Conservation (phyloP, 1,140 invertebrate species). For the Diachasma alloeum region DNA sequence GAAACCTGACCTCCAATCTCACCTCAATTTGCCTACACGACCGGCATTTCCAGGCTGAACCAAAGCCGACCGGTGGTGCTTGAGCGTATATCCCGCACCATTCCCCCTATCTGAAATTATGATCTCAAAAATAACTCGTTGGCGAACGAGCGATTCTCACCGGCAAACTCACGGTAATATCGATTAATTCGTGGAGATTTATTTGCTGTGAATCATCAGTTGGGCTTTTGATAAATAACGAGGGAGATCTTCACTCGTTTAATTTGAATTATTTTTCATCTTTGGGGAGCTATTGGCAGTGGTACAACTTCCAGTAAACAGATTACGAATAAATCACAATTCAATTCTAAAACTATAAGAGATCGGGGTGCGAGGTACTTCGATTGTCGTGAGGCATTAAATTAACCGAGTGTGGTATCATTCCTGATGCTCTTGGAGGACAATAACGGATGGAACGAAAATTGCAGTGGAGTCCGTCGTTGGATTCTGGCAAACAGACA, state of each 20-base stretch:
- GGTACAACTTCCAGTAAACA: neutral
- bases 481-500: neutral
- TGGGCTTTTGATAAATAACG: neutral
- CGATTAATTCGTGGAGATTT: conserved; percentile 47
- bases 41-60: conserved; percentile 55
- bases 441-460: neutral
- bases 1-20: conserved; percentile 63
- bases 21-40: conserved; percentile 66
- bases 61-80: conserved; percentile 16
- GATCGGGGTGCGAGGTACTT: conserved; percentile 36
- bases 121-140: conserved; percentile 58
- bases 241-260: neutral
- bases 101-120: conserved; percentile 64
- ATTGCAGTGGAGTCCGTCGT: neutral
- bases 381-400: neutral
- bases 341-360: conserved; percentile 39
- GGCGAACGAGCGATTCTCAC: conserved; percentile 28
- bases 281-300: conserved; percentile 21
- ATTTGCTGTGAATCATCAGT: conserved; percentile 24
- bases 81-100: conserved; percentile 34
- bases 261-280: conserved; percentile 19
- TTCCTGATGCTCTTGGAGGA: neutral
- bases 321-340: conserved; percentile 43
- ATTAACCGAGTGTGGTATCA: neutral
- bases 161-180: conserved; percentile 35